Conservation (phyloP, 2,888 invertebrate species). For the Platycheirus rosarum region DNA sequence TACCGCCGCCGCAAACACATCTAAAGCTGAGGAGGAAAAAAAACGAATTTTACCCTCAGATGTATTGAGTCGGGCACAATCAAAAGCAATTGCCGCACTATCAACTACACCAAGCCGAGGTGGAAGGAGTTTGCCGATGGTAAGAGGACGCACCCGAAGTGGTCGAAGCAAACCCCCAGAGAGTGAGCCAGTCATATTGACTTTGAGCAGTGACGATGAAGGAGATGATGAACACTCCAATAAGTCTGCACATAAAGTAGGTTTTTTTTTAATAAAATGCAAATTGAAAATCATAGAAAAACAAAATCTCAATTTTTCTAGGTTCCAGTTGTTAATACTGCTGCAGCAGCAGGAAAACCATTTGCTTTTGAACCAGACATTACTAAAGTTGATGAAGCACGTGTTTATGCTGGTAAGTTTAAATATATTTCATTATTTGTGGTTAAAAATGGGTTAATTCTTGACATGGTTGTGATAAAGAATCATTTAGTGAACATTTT, state of each 20-base stretch:
- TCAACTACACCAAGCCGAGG: constrained; percentile 76
- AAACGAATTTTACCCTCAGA: constrained; percentile 57
- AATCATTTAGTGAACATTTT: no score
- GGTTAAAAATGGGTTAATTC: no score
- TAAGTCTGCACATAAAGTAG: constrained; percentile 77
- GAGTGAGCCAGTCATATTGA: constrained; percentile 87
- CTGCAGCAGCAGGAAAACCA: constrained; percentile 75
- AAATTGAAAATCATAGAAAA: neutral
- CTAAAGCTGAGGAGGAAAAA: constrained; percentile 77
- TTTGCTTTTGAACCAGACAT: constrained; percentile 80
- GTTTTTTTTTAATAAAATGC: constrained; percentile 35
- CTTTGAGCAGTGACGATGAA: constrained; percentile 89
- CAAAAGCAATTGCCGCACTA: constrained; percentile 56
- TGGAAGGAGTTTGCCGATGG: constrained; percentile 71
- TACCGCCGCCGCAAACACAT: constrained; percentile 47
- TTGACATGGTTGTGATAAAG: no score
- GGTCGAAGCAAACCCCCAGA: constrained; percentile 84
- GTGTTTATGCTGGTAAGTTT: constrained; percentile 79
- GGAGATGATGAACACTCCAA: constrained; percentile 80
- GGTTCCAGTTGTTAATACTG: constrained; percentile 69
- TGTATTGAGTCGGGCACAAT: constrained; percentile 70
- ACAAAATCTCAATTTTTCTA: constrained; percentile 28
- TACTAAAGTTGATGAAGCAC: constrained; percentile 79
- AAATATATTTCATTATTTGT: no score
- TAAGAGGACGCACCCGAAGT: constrained; percentile 81